Evolutionary conservation across 2,797 vertebrate species (phyloP).

Genomic region (Melanotaenia boesemani): DNA sequence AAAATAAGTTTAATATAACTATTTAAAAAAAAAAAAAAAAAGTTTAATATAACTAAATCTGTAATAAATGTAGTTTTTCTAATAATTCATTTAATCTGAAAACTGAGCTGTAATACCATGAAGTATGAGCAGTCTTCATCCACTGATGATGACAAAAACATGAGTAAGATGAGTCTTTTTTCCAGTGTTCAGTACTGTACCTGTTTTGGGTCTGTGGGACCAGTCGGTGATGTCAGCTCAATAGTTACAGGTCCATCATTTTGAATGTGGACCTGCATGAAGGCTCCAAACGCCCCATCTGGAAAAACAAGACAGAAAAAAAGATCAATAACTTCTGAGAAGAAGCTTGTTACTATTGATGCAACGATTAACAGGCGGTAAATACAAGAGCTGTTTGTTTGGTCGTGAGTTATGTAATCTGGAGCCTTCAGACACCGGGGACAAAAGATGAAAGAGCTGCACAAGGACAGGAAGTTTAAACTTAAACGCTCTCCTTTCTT

Average conservation of each 20-base stretch:
- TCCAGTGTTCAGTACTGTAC: slow-evolving; percentile 66
- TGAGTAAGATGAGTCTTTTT: no score
- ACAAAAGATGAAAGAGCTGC: slow-evolving; percentile 23
- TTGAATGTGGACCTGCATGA: slow-evolving; percentile 96
- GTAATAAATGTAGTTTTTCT: no score
- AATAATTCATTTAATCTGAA: not conserved
- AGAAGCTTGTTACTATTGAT: not conserved
- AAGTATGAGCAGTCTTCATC: no score
- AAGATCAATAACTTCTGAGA: not conserved
- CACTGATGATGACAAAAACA: no score
- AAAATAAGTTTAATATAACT: no score
- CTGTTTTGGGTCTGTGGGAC: slow-evolving; percentile 88
- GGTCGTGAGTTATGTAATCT: not conserved
- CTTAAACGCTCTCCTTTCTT: slow-evolving; percentile 64
- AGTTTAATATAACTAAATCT: no score
- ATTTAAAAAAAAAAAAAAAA: no score
- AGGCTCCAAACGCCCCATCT: slow-evolving; percentile 93
- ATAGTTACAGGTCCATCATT: slow-evolving; percentile 97
- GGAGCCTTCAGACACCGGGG: slow-evolving; percentile 42
- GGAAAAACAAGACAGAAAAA: not conserved
- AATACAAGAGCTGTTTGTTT: not conserved
- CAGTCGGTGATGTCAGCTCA: slow-evolving; percentile 89
- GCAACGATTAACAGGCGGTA: not conserved
- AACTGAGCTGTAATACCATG: not conserved
- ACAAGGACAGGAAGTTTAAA: slow-evolving; percentile 55